Conservation (phyloP, 2,888 invertebrate species). For the Noctua janthina region DNA sequence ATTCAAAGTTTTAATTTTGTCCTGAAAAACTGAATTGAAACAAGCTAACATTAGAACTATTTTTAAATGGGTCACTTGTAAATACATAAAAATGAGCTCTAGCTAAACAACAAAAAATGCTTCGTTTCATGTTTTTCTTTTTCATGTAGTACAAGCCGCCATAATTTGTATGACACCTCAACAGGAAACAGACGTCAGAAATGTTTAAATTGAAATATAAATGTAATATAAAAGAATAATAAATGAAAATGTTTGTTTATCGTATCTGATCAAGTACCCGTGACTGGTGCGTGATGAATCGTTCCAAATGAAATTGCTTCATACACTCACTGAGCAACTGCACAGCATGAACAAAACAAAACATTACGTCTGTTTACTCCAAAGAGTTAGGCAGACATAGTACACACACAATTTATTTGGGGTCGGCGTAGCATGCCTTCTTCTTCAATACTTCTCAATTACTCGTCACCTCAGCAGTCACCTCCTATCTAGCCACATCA, state of each 20-base stretch:
- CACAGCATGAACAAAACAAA: neutral
- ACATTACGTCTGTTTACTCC: neutral
- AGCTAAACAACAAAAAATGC: neutral
- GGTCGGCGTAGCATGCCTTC: neutral
- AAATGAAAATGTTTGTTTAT: conserved; percentile 50
- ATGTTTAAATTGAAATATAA: conserved; percentile 15
- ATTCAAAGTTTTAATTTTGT: neutral
- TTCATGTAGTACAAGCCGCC: neutral
- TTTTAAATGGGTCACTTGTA: neutral
- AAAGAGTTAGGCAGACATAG: neutral
- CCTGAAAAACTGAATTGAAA: neutral
- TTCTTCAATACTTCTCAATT: neutral
- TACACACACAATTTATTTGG: neutral
- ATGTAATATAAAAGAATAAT: conserved; percentile 41
- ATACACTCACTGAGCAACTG: conserved; percentile 19
- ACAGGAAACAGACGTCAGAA: conserved; percentile 5
- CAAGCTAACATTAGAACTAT: neutral
- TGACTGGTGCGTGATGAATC: conserved; percentile 65
- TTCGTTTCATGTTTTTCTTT: neutral
- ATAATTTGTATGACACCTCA: neutral
- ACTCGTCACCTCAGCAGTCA: neutral
- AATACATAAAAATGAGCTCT: neutral
- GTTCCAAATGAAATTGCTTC: conserved; percentile 61
- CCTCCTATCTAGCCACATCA: neutral
- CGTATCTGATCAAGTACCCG: conserved; percentile 51